Evolutionary conservation across 1,140 invertebrate genomes (phyloP).

Genomic region (Drosophila pandora): DNA sequence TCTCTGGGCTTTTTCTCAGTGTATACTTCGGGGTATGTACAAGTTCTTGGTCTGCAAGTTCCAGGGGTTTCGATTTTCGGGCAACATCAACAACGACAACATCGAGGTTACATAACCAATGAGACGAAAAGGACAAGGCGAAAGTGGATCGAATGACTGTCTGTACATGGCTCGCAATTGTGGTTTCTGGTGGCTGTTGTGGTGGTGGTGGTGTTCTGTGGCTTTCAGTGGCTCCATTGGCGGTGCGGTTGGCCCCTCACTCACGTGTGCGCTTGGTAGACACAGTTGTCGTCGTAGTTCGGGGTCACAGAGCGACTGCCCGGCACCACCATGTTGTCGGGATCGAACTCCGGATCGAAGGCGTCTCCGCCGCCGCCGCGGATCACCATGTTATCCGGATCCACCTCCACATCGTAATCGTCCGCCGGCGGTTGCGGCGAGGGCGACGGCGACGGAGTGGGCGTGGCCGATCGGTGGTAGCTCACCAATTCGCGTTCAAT

Average conservation of each 20-base stretch:
- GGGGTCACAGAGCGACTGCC: constrained; percentile 78
- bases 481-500: constrained; percentile 54
- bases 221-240: constrained; percentile 33
- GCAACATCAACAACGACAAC: constrained; percentile 62
- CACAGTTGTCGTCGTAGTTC: constrained; percentile 71
- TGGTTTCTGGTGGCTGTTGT: constrained; percentile 30
- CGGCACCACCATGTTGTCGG: constrained; percentile 80
- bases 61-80: constrained; percentile 20
- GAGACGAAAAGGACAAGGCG: constrained; percentile 29
- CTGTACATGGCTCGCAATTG: constrained; percentile 64
- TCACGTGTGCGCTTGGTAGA: constrained; percentile 83
- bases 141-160: constrained; percentile 62
- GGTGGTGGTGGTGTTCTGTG: constrained; percentile 25
- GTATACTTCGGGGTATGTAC: constrained; percentile 47
- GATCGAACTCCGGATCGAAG: constrained; percentile 75
- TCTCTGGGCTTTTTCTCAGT: neutral
- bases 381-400: constrained; percentile 82
- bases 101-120: constrained; percentile 63
- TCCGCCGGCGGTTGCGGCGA: constrained; percentile 62
- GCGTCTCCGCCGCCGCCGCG: constrained; percentile 67
- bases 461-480: constrained; percentile 49
- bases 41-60: constrained; percentile 76
- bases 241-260: constrained; percentile 44
- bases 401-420: constrained; percentile 81
- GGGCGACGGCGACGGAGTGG: constrained; percentile 73